Percentiles rank a stretch among this genome's conserved stretches.
Evolutionary conservation across 2,797 vertebrate genomes (phyloP).

Genomic region (Sarcoramphus papa): DNA sequence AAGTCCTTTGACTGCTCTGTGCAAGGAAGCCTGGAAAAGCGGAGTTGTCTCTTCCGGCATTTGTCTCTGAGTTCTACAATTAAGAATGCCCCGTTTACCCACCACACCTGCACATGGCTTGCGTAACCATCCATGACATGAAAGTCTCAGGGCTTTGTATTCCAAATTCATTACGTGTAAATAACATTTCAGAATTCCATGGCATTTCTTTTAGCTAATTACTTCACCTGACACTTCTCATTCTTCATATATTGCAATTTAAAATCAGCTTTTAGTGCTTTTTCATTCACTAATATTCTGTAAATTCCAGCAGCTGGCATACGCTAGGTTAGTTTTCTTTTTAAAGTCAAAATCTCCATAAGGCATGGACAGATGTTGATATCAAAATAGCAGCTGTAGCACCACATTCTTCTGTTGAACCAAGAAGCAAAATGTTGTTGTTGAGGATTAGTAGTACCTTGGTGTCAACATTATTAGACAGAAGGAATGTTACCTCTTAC

Average conservation of each 20-base stretch:
- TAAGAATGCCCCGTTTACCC: not conserved
- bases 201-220: not conserved
- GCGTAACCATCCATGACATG: not conserved
- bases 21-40: not conserved
- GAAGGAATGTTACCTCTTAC: not conserved
- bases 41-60: not conserved
- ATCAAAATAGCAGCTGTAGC: slow-evolving; percentile 29
- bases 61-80: not conserved
- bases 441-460: not conserved
- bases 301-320: not conserved
- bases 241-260: not conserved
- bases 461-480: not conserved
- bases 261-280: not conserved
- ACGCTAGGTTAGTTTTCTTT: not conserved
- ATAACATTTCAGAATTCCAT: not conserved
- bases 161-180: not conserved
- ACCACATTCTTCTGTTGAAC: slow-evolving; percentile 1
- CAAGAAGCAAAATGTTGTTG: not conserved
- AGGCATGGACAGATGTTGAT: slow-evolving; percentile 38
- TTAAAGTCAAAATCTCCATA: slow-evolving; percentile 22
- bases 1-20: not conserved
- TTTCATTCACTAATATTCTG: not conserved
- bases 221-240: not conserved
- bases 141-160: not conserved
- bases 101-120: not conserved